Base-by-base conservation (phyloP, 2,888 invertebrate species). In the Spilosoma lubricipeda region DNA sequence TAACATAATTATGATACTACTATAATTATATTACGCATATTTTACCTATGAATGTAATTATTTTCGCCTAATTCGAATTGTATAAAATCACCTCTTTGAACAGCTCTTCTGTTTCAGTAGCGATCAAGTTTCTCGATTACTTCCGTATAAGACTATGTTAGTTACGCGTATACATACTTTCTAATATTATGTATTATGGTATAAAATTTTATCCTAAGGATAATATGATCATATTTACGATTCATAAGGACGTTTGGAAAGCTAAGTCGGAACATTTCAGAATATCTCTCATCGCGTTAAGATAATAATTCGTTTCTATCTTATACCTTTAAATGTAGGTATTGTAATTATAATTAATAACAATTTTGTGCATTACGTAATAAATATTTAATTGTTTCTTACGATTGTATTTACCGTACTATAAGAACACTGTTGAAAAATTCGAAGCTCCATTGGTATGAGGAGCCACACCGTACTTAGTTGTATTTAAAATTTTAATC, bases 1-100 rank as follows among this genome's bases (percentile, higher is more conserved):
- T 94, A 94, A 94, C 93, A 93, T 95, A 94, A 95, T 94, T 94
- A 94, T 93, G 91, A 93, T 94, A 94, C 92, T 94, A 95, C 92
- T 94, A 93, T 93, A 93, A 94, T 91, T 89, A 88, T 89, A 85
- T 85, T 91, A 93, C 85, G 93, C 95, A 93, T 95, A 95, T 94
- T 95, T 95, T 95, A 95, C 90, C 93, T 95, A 94, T 94, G 90
- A 94, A 95, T 95, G 93, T 94, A 93, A 95, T 95, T 94, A 93
- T 94, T 95, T 95, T 95, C 89, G 95, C 95, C 95, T 95, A 94
- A 94, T 95, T 95, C 94, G 93, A 94, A 95, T 94, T 95, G 95
- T 95, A 95, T 95, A 95, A 95, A 94, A 94, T 94, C 94, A 95
- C 93, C 90, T 93, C 90, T 93, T 93, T 93, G 90, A 90, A 93